phyloP scores from a whole-genome alignment of 2,113 vertebrate genomes.

The Arenaria interpres region DNA sequence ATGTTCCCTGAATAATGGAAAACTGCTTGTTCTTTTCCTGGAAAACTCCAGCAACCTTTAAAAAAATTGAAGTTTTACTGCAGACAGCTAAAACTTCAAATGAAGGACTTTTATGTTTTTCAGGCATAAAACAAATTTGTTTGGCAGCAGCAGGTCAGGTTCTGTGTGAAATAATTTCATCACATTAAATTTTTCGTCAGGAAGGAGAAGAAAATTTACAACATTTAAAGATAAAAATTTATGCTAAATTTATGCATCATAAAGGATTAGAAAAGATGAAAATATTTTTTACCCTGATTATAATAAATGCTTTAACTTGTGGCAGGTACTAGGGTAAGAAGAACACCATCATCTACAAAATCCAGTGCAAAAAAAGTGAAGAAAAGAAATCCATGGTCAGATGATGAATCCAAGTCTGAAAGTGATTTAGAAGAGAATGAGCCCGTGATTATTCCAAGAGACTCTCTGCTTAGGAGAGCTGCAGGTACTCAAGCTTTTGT shows the following conservation, averaged over 20 bases:
- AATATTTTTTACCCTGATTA: neutral
- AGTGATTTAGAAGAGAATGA: constrained; percentile 90
- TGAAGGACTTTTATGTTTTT: neutral
- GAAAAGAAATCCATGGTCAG: constrained; percentile 98
- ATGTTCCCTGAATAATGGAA: neutral
- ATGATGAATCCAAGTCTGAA: constrained; percentile 93
- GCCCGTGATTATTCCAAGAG: constrained; percentile 89
- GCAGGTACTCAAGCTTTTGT: constrained; percentile 80
- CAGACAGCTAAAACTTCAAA: neutral
- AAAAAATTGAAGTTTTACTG: neutral
- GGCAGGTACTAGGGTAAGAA: constrained; percentile 88
- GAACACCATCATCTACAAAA: constrained; percentile 83
- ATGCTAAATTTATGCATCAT: neutral
- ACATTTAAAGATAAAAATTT: neutral
- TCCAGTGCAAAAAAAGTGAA: constrained; percentile 86
- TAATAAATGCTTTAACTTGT: constrained; percentile 10
- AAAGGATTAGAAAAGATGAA: neutral
- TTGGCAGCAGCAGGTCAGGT: neutral
- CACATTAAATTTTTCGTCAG: neutral
- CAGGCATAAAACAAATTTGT: neutral
- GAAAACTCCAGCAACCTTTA: neutral
- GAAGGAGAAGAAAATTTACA: neutral
- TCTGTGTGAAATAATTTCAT: neutral
- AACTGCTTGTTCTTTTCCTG: neutral
- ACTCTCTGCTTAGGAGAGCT: constrained; percentile 90